phyloP scores from a whole-genome alignment of 2,113 vertebrate species.

The Balaeniceps rex region DNA sequence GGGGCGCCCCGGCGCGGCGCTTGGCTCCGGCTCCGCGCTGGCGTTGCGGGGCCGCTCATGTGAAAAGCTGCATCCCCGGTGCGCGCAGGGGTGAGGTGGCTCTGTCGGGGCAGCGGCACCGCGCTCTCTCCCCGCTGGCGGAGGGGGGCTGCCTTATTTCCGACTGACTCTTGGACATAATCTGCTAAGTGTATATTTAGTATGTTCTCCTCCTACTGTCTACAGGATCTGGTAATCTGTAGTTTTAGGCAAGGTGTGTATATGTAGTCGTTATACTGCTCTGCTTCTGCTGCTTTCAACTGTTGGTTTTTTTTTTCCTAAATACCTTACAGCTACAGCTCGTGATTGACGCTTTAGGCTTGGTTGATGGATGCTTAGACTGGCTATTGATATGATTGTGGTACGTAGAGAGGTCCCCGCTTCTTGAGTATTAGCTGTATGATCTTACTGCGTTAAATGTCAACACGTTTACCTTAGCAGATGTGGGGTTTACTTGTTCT shows the following conservation, averaged over 20 bases:
- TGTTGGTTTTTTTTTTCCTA: not conserved
- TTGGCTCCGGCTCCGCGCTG: not conserved
- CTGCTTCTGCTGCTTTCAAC: not conserved
- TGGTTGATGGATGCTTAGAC: not conserved
- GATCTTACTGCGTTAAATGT: not conserved
- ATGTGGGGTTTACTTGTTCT: not conserved
- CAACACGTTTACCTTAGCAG: not conserved
- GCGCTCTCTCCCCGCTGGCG: not conserved
- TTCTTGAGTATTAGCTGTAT: not conserved
- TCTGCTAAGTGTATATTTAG: not conserved
- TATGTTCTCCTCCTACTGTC: accelerated
- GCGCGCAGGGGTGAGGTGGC: not conserved
- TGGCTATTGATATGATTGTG: accelerated
- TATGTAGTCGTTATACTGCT: not conserved
- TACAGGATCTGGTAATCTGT: not conserved
- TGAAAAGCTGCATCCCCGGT: not conserved
- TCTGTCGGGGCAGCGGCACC: not conserved
- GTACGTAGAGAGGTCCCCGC: not conserved
- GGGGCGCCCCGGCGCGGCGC: not conserved
- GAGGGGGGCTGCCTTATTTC: not conserved
- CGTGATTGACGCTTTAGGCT: not conserved
- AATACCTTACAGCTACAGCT: not conserved
- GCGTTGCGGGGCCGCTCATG: not conserved
- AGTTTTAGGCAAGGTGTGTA: not conserved
- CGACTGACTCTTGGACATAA: accelerated